Conservation (phyloP, 2,113 vertebrate genomes). For the chimpanzee (Pan troglodytes) region NHGRI_mPanTro3-v2.1_pri NC_086015.1:103888501-103889000, state of each 20-base stretch:
- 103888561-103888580: neutral
- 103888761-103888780: conserved; percentile 58
- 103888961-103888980: no score
- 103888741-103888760: conserved; percentile 67
- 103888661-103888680: neutral
- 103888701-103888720: conserved; percentile 38
- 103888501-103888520: neutral
- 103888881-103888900: conserved; percentile 31
- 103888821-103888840: conserved; percentile 3
- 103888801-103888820: conserved; percentile 10
- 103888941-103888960: neutral
- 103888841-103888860: conserved; percentile 60
- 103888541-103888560: neutral
- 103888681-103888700: neutral
- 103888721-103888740: conserved; percentile 59
- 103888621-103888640: neutral
- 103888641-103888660: neutral
- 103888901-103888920: neutral
- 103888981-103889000: neutral
- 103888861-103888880: conserved; percentile 72
- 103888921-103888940: neutral
- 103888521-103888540: neutral
- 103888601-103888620: neutral
- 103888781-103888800: conserved; percentile 41
- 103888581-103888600: neutral